Evolutionary conservation across 2,113 vertebrate species (phyloP).

Genomic region (Odontophorus gujanensis): DNA sequence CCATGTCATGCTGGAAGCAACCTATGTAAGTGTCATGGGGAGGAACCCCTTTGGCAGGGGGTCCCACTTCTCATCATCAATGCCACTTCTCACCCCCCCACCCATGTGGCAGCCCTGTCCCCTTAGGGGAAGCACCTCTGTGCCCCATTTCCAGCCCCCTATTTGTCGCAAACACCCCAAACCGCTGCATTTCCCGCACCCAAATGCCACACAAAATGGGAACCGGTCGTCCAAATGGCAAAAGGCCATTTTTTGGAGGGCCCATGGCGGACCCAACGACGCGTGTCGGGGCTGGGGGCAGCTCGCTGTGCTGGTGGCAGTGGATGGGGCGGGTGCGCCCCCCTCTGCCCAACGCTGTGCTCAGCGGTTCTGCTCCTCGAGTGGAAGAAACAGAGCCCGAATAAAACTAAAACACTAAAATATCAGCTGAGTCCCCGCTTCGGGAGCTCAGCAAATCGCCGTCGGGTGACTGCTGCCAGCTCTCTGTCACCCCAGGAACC

Average conservation of each 20-base stretch:
- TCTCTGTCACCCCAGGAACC: background rate
- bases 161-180: background rate
- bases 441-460: background rate
- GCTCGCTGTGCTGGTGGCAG: background rate
- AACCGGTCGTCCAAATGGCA: background rate
- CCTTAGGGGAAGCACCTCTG: background rate
- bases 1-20: too few relatives aligned
- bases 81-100: background rate
- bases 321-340: background rate
- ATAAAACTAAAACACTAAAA: background rate
- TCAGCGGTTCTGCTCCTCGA: background rate
- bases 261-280: background rate
- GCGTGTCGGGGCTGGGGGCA: background rate
- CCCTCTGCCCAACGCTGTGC: background rate
- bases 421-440: background rate
- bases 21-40: accelerated
- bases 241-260: background rate
- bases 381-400: background rate
- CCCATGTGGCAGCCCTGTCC: background rate
- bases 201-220: background rate
- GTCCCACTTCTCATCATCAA: background rate
- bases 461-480: background rate
- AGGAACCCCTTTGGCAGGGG: accelerated
- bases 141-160: background rate
- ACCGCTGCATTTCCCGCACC: background rate